Percentiles rank a stretch among this genome's conserved stretches.
Evolutionary conservation across 2,113 vertebrate species (phyloP).

Genomic region (Nycticorax nycticorax): DNA sequence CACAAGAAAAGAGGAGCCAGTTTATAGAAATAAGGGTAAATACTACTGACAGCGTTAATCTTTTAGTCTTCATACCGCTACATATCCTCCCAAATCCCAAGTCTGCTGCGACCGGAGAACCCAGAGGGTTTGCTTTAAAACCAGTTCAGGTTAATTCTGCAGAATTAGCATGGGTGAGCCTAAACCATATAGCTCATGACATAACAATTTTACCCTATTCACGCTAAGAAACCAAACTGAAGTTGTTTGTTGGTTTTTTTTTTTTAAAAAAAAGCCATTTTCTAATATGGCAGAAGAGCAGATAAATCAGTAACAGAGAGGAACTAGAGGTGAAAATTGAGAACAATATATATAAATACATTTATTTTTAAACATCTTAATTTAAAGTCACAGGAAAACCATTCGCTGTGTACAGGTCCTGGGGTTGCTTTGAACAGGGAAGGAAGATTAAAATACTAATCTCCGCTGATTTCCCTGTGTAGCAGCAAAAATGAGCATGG

Average conservation of each 20-base stretch:
- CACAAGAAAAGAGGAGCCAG: neutral
- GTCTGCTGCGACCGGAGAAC: neutral
- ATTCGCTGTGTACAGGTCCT: no score
- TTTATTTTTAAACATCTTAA: neutral
- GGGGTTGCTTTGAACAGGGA: conserved; percentile 34
- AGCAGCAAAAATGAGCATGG: conserved; percentile 4
- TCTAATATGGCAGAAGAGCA: neutral
- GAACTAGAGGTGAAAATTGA: neutral
- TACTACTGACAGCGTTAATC: neutral
- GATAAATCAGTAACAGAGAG: neutral
- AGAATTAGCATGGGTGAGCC: neutral
- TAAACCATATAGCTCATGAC: neutral
- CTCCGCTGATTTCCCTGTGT: neutral
- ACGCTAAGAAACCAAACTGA: neutral
- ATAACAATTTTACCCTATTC: neutral
- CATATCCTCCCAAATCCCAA: neutral
- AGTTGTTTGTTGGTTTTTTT: neutral
- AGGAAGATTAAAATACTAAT: conserved; percentile 59
- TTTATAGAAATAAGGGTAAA: neutral
- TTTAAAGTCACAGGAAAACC: no score
- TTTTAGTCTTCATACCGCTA: neutral
- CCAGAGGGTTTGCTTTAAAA: neutral
- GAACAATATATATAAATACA: neutral
- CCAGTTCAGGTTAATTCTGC: neutral
- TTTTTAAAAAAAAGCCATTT: neutral